These are phyloP conservation scores for Automeris io DNA, from an alignment of 2,888 invertebrate genomes.

Conservation along the genomic window DNA sequence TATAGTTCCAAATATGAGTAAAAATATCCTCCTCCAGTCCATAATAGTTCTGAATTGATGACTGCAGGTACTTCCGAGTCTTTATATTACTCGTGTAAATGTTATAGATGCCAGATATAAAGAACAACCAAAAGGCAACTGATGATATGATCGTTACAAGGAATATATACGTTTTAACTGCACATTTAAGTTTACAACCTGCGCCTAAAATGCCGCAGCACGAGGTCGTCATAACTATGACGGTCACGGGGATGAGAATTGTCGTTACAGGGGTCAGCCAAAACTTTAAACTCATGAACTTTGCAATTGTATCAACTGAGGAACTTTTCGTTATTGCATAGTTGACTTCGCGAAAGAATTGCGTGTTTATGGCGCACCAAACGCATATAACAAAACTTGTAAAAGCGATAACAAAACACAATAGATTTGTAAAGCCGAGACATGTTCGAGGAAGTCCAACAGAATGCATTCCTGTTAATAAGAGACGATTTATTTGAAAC, in stretches of 20 bases:
- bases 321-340: conserved; percentile 54
- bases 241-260: conserved; percentile 42
- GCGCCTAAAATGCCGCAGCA: conserved; percentile 63
- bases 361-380: conserved; percentile 57
- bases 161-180: conserved; percentile 56
- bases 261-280: conserved; percentile 53
- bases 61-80: conserved; percentile 33
- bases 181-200: conserved; percentile 56
- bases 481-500: conserved; percentile 2
- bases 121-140: conserved; percentile 49
- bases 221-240: conserved; percentile 48
- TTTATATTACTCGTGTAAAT: conserved; percentile 46
- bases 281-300: conserved; percentile 50
- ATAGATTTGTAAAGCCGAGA: conserved; percentile 55
- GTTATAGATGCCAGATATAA: conserved; percentile 51
- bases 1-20: conserved; percentile 45
- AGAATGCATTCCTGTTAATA: conserved; percentile 48
- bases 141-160: conserved; percentile 41
- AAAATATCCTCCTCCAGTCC: conserved; percentile 55
- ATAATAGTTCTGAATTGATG: conserved; percentile 38
- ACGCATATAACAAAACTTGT: conserved; percentile 42
- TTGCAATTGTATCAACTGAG: conserved; percentile 38
- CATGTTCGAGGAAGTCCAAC: conserved; percentile 57
- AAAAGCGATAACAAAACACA: conserved; percentile 45
- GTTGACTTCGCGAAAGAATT: conserved; percentile 60